A percentile compares a stretch with the other conserved stretches of the same genome.
These are phyloP conservation scores for Tethya wilhelma DNA, from an alignment of 37 sponge, comb jelly and placozoan species.

Conservation along the genomic window DNA sequence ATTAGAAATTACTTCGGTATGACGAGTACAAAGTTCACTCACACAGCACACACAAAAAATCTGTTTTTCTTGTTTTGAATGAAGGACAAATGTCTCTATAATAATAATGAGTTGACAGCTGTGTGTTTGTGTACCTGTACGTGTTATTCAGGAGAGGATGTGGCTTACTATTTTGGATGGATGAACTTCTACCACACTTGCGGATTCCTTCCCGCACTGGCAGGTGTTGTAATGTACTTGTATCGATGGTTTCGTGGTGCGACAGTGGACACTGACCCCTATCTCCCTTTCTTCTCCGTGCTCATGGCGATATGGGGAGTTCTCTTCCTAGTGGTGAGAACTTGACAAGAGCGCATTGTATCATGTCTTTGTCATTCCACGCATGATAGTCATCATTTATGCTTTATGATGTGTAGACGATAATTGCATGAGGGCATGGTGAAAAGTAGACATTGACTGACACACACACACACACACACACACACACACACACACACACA, in stretches of 20 bases:
- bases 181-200: constrained; percentile 70
- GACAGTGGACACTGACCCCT: constrained; percentile 69
- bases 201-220: constrained; percentile 38
- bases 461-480: too few species aligned
- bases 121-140: not conserved
- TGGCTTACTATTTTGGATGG: constrained; percentile 81
- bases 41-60: too few species aligned
- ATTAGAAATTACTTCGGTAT: constrained; percentile 79
- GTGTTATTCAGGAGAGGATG: constrained; percentile 59
- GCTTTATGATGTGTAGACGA: too few species aligned
- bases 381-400: too few species aligned
- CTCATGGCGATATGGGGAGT: constrained; percentile 77
- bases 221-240: constrained; percentile 56
- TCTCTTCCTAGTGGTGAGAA: constrained; percentile 62
- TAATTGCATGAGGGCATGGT: too few species aligned
- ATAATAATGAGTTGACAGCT: too few species aligned
- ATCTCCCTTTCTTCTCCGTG: constrained; percentile 72
- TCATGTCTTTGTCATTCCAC: too few species aligned
- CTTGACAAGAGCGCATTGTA: not conserved
- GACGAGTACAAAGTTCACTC: too few species aligned
- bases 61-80: too few species aligned
- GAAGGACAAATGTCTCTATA: too few species aligned
- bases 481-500: too few species aligned
- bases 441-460: too few species aligned
- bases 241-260: constrained; percentile 32